These are phyloP conservation scores for Blastobasis adustella DNA, from an alignment of 2,888 invertebrate genomes.

Conservation along the genomic window DNA sequence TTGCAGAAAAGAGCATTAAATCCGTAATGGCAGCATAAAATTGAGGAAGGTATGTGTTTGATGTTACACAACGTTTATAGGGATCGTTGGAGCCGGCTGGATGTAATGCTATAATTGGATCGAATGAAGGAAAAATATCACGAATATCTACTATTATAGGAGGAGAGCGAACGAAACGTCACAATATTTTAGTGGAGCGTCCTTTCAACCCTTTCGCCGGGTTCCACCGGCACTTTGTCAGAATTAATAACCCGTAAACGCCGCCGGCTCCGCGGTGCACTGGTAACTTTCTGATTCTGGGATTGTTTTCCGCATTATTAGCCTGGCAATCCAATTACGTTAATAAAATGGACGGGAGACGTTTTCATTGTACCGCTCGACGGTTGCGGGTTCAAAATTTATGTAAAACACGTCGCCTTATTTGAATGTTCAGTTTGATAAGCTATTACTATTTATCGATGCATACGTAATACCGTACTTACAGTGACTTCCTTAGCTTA, in stretches of 20 bases:
- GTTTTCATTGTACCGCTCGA: constrained; percentile 14
- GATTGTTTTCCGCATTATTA: constrained; percentile 73
- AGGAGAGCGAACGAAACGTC: constrained; percentile 36
- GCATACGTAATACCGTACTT: no score
- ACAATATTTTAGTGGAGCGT: constrained; percentile 58
- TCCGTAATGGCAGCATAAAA: constrained; percentile 21
- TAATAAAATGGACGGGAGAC: constrained; percentile 39
- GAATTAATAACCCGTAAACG: constrained; percentile 68
- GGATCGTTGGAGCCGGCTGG: background rate
- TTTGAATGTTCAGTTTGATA: no score
- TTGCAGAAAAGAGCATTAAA: constrained; percentile 18
- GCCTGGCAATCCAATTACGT: constrained; percentile 68
- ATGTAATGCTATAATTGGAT: no score
- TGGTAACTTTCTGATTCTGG: constrained; percentile 51
- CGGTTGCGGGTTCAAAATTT: no score
- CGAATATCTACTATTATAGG: constrained; percentile 10
- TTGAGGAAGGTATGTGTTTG: constrained; percentile 12
- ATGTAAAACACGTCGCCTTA: no score
- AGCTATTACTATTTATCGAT: no score
- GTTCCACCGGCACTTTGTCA: constrained; percentile 58
- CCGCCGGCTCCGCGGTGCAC: constrained; percentile 33
- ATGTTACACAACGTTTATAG: background rate
- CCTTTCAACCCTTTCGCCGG: constrained; percentile 61
- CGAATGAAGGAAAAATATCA: background rate
- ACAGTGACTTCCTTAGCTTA: no score